Evolutionary conservation across 2,888 invertebrate genomes (phyloP), one percentile per base, ranked within the genome.

Genomic region (Beris chalybata): DNA sequence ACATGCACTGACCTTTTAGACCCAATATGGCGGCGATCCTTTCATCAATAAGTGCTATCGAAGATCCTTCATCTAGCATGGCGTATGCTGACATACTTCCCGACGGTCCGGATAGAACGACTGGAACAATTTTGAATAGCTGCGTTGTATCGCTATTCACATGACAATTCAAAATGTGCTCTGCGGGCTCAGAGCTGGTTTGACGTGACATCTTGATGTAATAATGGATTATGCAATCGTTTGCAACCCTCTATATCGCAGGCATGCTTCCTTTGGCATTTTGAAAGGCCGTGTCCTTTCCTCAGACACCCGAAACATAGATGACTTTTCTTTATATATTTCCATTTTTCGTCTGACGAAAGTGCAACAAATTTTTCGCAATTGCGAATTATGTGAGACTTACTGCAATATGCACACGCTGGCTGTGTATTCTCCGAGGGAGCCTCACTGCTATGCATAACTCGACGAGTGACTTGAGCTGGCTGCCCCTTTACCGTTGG

Each of bases 21-120:
- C 54, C 32, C 2, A 54, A 31, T n/a, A 7, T 12, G 5, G 11
- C 30, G 30, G 54, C 54, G 30, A 30, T n/a, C 7, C 11, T 4
- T 9, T 29, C n/a, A 31, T 54, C 54, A 9, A 54, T 54, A 9
- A 54, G n/a, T 7, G 31, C 4, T 30, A 54, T 54, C 12, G 54
- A 54, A 30, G 54, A 54, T 9, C 68, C 69, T 11, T 71, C 69
- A 50, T 69, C 66, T 5, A 69, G 57, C 63, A 70, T 69, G 3
- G 66, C 70, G 47, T 64, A 57, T 4, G 43, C 30, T 7, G 12
- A 47, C 56, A 64, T 5, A 12, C 50, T 13, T 54, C 54, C 54
- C 30, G 5, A 11, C 12, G 54, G 54, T 30, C 54, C 54, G 3
- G 32, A 54, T 5, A 54, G n/a, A 54, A 12, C 9, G 30, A 54